phyloP scores from a whole-genome alignment of 2,113 vertebrate genomes.

The Calyptommatus sinebrachiatus region DNA sequence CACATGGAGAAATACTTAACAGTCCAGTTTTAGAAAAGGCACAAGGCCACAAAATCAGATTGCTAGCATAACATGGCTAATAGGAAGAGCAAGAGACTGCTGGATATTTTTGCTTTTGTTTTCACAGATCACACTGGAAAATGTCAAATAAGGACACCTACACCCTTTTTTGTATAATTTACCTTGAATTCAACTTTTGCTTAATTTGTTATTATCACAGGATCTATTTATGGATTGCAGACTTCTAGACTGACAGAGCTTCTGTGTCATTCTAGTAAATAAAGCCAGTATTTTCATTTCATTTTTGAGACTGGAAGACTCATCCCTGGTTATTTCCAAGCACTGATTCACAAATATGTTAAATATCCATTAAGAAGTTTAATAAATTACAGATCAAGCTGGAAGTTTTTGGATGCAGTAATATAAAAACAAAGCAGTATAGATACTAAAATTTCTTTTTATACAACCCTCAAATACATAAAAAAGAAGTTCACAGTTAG shows the following conservation, averaged over 20 bases:
- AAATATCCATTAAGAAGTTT: conserved; percentile 40
- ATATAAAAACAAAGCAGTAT: conserved; percentile 64
- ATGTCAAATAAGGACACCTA: too few relatives aligned
- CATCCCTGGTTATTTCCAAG: conserved; percentile 39
- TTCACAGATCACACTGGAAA: too few relatives aligned
- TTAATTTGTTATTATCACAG: background rate
- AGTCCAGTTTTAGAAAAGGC: too few relatives aligned
- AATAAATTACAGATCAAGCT: conserved; percentile 56
- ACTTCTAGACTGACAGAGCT: background rate
- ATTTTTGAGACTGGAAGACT: conserved; percentile 31
- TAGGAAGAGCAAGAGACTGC: too few relatives aligned
- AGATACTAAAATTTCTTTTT: conserved; percentile 55
- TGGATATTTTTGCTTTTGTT: too few relatives aligned
- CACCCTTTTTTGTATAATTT: background rate
- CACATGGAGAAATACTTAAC: too few relatives aligned
- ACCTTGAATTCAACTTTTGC: background rate
- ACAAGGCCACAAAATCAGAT: too few relatives aligned
- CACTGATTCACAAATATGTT: conserved; percentile 19
- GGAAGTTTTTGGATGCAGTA: conserved; percentile 42
- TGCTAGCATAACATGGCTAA: too few relatives aligned
- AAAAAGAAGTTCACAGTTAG: conserved; percentile 52
- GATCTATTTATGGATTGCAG: background rate
- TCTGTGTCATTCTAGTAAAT: background rate
- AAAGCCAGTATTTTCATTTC: conserved; percentile 22
- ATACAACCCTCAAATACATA: conserved; percentile 39